These are phyloP conservation scores for Andrena praecox DNA, from an alignment of 2,888 invertebrate genomes.

Conservation along the genomic window DNA sequence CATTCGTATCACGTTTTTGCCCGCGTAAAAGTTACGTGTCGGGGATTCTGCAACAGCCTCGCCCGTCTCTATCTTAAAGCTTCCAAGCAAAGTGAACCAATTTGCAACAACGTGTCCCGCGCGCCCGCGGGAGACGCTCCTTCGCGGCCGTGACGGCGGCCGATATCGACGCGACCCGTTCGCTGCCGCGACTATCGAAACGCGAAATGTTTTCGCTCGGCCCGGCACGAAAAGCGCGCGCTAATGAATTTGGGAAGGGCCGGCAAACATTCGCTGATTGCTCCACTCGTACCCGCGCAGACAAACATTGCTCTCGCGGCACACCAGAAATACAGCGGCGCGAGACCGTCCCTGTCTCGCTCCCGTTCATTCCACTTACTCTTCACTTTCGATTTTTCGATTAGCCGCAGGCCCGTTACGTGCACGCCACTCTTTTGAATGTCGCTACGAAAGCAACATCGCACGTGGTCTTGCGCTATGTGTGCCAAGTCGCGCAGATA, in stretches of 20 bases:
- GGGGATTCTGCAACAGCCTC: neutral
- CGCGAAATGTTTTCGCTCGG: constrained; percentile 45
- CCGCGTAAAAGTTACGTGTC: neutral
- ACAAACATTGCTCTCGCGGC: constrained; percentile 58
- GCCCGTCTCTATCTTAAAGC: neutral
- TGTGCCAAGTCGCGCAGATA: constrained; percentile 3
- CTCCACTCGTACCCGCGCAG: constrained; percentile 49
- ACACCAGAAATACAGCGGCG: constrained; percentile 43
- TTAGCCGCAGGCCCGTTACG: neutral
- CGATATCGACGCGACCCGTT: neutral
- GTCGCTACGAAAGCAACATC: neutral
- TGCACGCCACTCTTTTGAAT: neutral
- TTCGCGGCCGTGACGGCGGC: neutral
- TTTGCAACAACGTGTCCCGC: neutral
- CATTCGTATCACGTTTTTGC: constrained; percentile 16
- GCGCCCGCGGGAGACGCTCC: neutral
- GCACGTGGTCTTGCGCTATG: neutral
- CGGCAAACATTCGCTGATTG: constrained; percentile 69
- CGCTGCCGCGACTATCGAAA: constrained; percentile 33
- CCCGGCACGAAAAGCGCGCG: constrained; percentile 54
- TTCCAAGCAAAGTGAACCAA: neutral
- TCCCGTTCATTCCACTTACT: neutral
- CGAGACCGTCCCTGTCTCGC: constrained; percentile 12
- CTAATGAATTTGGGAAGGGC: constrained; percentile 70
- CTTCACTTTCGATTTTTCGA: constrained; percentile 5